Base-by-base conservation (phyloP, 2,113 vertebrate species). In the Gallinago undulata region DNA sequence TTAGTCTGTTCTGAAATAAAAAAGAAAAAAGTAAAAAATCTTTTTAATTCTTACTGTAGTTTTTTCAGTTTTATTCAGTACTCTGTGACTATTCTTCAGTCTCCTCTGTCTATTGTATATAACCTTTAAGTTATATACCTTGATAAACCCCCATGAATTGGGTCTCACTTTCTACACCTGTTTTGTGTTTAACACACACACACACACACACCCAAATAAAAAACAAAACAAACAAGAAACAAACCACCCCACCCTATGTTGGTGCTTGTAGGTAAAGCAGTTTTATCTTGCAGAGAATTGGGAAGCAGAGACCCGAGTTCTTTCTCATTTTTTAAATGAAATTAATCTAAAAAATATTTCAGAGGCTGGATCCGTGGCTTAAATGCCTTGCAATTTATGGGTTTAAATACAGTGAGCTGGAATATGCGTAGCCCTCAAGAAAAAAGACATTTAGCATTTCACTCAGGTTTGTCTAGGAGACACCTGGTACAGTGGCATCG, bases 401-500 rank as follows among this genome's bases (percentile, higher is more conserved):
- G 7, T 69, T 85, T 47, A 66, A 78, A 24, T 70, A 50, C 13
- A 39, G 35, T 66, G 21, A 75, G 16, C 39, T 81, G 59, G 43
- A 30, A 67, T 64, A 59, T 25, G 10, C 18, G 14, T 55, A 78
- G 39, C 13, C 19, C 24, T 82, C 12, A 18, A 27, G n/a, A 17
- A 19, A 50, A 50, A 62, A 37, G 19, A 15, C 21, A 50, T 81
- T 74, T 47, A 51, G 10, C 35, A 19, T 78, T 93, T 82, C 24
- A 19, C 13, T 81, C 7, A 2, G 5, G 7, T 64, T 64, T 81
- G 22, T 77, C 21, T 69, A 31, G 33, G 57, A 41, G 28, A 28
- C 1, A 3, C 12, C 2, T 68, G 6, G 21, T 55, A 5, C 39
- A 21, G 5, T 35, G 24, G 6, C 43, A 47, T 43, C 1, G 3